Base-by-base conservation (phyloP, 2,113 vertebrate genomes). In the Trichomycterus rosablanca region DNA sequence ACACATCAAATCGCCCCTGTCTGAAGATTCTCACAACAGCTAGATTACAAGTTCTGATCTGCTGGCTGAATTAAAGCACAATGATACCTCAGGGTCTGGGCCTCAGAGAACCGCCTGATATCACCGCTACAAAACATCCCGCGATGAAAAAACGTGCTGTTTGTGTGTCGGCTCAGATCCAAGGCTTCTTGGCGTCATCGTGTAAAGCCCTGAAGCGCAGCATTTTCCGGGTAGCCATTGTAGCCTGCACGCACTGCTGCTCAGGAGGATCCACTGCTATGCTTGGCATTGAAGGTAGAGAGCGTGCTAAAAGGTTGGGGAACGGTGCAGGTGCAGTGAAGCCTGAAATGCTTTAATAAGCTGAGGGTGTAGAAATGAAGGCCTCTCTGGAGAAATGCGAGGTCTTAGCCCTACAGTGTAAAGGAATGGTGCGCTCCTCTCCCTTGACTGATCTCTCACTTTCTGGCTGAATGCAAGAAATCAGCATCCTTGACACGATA, bases 341-440 rank as follows among this genome's bases (percentile, higher is more conserved):
- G 82, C 76, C 80, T 86, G 80, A 84, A 85, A 39, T 71, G 55
- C 74, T 81, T 82, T 83, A 85, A 87, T 86, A 81, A 86, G 74
- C 76, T 64, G 76, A 58, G 57, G 57, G 71, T 61, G 71, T 67
- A 68, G 62, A 69, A 69, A 62, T 32, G 46, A 57, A 16, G 42
- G 44, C 49, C 45, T 53, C 51, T 52, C 62, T 42, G 56, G 46
- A 52, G 42, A 50, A 60, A 66, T 53, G 57, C 56, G 68, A 69
- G 56, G 12, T 43, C 59, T 64, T 56, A 68, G 26, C 49, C 26
- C 32, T 46, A 54, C 19, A 12, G 24, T 72, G 54, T 67, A 59
- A 63, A 63, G 32, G 34, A 32, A 30, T 44, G 42, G 16, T 68
- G 60, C 43, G 11, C 5, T 44, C 18, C 3, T 19, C 22, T 60